Conservation (phyloP, 2,888 invertebrate genomes). For the Pharmacophagus antenor region DNA sequence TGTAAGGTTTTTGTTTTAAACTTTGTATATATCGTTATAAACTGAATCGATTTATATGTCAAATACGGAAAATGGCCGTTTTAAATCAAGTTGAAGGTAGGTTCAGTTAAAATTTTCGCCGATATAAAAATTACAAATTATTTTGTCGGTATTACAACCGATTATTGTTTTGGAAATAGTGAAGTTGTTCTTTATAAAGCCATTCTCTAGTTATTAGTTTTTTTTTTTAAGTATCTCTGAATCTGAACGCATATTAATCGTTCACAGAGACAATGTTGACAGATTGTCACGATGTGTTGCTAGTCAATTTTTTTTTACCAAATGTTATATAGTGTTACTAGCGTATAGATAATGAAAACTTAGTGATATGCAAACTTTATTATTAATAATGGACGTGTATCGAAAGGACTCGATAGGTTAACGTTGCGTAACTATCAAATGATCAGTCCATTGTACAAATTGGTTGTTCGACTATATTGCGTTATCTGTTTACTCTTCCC, state of each 20-base stretch:
- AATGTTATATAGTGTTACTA: constrained; percentile 23
- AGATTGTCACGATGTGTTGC: constrained; percentile 31
- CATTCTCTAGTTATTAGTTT: not conserved
- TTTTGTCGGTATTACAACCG: too few relatives aligned
- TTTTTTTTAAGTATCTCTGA: not conserved
- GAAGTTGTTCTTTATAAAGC: not conserved
- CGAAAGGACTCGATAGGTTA: not conserved
- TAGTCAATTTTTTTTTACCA: constrained; percentile 36
- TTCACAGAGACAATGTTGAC: not conserved
- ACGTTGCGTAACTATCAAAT: not conserved
- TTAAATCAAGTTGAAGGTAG: too few relatives aligned
- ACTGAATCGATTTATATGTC: too few relatives aligned
- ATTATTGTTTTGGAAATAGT: not conserved
- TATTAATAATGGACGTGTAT: not conserved
- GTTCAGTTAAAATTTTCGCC: too few relatives aligned
- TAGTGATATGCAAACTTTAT: constrained; percentile 15
- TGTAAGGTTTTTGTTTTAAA: too few relatives aligned
- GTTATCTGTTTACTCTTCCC: not conserved
- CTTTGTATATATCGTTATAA: too few relatives aligned
- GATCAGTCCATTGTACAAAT: not conserved
- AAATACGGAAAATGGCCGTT: too few relatives aligned
- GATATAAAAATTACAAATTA: too few relatives aligned
- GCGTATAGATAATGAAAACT: constrained; percentile 5
- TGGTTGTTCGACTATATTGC: too few relatives aligned
- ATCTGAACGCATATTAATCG: not conserved